Evolutionary conservation across 2,888 invertebrate species (phyloP), one percentile per base, ranked within the genome.

Genomic region (Tachina grossa): DNA sequence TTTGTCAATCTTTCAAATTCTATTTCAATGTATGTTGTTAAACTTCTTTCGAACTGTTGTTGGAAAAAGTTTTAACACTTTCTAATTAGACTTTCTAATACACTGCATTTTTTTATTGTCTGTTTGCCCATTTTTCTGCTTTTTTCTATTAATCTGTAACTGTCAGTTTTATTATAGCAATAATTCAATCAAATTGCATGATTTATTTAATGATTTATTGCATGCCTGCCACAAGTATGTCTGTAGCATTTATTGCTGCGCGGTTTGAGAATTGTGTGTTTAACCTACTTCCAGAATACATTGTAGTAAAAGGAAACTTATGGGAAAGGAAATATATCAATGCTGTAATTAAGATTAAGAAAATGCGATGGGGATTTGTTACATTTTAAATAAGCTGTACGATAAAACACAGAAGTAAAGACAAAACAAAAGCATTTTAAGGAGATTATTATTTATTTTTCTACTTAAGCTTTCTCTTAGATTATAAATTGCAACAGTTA

Each of bases 101-200:
- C 66, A 81, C 31, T 22, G 6, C 8, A n/a, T 16, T 66, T 57
- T 14, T 14, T 8, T 57, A 45, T 71, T 19, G 39, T 19, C 41
- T 19, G 16, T 22, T 10, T 6, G 19, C n/a, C 49, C 6, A 59
- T 57, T 39, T 76, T 39, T 47, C 43, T 65, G 55, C 11, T 47
- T 49, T 9, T 47, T 47, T 31, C 59, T 41, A 41, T 76, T 11
- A 47, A 61, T 81, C 45, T 81, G 71, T 84, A 79, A 69, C 76
- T 77, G 84, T 84, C 81, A 74, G 72, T 81, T 79, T 71, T 53
- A 41, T 68, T 45, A 55, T 61, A 61, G 77, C 45, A 69, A 78
- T 77, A 77, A 84, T 77, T 84, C 84, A 81, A 77, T 84, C 84
- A 72, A 76, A 84, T 84, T 68, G 61, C 71, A 76, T 79, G 76